phyloP scores from a whole-genome alignment of 2,888 invertebrate species.

The Meta bourneti region DNA sequence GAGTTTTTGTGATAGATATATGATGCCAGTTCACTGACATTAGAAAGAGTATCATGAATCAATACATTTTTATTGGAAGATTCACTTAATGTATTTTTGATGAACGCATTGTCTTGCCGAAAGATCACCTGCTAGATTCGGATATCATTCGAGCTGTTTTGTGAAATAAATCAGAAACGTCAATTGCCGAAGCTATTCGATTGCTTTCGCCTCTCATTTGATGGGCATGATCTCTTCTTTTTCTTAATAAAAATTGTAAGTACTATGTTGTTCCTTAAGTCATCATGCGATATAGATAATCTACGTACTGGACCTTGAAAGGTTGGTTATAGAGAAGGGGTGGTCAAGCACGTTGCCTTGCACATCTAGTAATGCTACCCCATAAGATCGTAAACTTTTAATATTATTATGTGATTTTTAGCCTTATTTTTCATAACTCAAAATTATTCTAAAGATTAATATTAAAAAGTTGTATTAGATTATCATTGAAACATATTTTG shows the following conservation, averaged over 20 bases:
- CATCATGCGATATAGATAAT: too few species aligned
- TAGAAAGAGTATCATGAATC: conserved; percentile 17
- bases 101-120: conserved; percentile 13
- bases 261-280: too few species aligned
- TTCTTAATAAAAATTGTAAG: background rate
- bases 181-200: background rate
- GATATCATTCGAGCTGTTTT: background rate
- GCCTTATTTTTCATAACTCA: too few species aligned
- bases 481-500: too few species aligned
- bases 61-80: background rate
- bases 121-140: background rate
- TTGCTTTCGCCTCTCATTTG: background rate
- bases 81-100: background rate
- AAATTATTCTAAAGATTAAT: too few species aligned
- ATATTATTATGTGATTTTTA: too few species aligned
- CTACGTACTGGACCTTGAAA: too few species aligned
- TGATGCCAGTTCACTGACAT: conserved; percentile 30
- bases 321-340: too few species aligned
- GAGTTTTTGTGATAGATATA: background rate
- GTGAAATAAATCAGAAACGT: background rate
- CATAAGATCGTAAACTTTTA: too few species aligned
- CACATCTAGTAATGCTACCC: too few species aligned
- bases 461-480: too few species aligned
- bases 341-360: too few species aligned
- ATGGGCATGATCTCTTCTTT: background rate